Conservation (phyloP, 2,113 vertebrate genomes). For the Micronycteris hirsuta region DNA sequence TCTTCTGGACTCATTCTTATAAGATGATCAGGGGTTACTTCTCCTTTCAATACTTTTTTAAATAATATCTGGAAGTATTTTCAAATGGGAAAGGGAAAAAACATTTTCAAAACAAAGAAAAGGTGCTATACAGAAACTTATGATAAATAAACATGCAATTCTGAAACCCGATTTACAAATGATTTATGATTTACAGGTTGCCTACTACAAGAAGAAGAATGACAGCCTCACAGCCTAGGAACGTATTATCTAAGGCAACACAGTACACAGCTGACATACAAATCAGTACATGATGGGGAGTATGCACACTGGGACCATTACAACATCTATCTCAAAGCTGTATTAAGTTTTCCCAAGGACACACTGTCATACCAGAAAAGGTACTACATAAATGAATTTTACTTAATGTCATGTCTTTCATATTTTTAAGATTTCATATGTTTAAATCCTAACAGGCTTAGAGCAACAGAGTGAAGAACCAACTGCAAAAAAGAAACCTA, state of each 20-base stretch:
- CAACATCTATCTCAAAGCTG: not conserved
- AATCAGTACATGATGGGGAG: not conserved
- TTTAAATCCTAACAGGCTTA: not conserved
- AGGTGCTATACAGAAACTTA: not conserved
- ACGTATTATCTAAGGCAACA: not conserved
- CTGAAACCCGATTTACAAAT: not conserved
- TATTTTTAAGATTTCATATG: constrained; percentile 2
- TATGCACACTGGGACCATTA: not conserved
- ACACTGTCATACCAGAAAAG: not conserved
- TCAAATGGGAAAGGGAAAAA: constrained; percentile 42
- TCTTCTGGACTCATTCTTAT: constrained; percentile 99
- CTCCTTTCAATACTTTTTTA: constrained; percentile 95
- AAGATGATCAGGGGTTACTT: constrained; percentile 93
- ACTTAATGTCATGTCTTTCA: not conserved
- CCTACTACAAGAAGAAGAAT: not conserved
- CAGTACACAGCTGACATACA: constrained; percentile 20
- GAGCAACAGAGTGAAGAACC: not conserved
- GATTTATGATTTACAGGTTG: constrained; percentile 23
- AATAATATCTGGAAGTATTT: constrained; percentile 88
- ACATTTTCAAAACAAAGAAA: not conserved
- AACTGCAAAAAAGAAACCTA: not conserved
- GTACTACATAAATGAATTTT: not conserved
- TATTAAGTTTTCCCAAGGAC: not conserved
- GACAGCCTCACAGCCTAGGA: not conserved
- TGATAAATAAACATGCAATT: constrained; percentile 14